phyloP scores from a whole-genome alignment of 1,140 invertebrate species.

The Sinella curviseta region DNA sequence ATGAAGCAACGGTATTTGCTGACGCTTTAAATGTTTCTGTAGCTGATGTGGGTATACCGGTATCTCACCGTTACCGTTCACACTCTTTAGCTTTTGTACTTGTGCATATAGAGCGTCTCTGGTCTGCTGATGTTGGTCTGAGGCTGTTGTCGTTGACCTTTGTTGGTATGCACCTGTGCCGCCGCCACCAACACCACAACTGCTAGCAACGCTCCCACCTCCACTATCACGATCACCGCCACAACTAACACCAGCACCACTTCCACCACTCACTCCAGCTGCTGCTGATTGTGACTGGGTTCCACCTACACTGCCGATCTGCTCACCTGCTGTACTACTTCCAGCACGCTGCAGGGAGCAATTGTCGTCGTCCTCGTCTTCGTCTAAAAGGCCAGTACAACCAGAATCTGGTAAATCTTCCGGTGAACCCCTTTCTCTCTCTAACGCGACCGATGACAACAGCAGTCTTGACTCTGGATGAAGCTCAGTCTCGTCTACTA shows the following conservation, averaged over 20 bases:
- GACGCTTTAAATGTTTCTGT: background rate
- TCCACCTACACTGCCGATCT: background rate
- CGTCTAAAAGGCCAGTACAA: slow-evolving; percentile 38
- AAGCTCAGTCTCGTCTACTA: slow-evolving; percentile 12
- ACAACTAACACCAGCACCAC: background rate
- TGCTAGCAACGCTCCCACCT: slow-evolving; percentile 14
- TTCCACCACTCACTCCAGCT: background rate
- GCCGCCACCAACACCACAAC: background rate
- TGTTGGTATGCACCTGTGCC: background rate
- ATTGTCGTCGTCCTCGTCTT: slow-evolving; percentile 24
- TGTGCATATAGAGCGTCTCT: background rate
- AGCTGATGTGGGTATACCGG: background rate
- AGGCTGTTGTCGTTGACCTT: background rate
- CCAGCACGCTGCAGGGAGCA: slow-evolving; percentile 14
- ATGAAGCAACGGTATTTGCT: background rate
- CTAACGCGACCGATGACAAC: slow-evolving; percentile 29
- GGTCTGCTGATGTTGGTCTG: background rate
- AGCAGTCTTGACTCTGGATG: slow-evolving; percentile 8
- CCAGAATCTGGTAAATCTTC: slow-evolving; percentile 34
- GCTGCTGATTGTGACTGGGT: background rate
- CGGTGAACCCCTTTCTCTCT: background rate
- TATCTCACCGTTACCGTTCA: background rate
- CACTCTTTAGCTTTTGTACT: background rate
- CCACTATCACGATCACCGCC: slow-evolving; percentile 16
- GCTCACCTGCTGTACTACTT: background rate